Percentiles rank a stretch among this genome's conserved stretches.
phyloP scores from a whole-genome alignment of 2,888 invertebrate genomes.

The Drosophila algonquin region DNA sequence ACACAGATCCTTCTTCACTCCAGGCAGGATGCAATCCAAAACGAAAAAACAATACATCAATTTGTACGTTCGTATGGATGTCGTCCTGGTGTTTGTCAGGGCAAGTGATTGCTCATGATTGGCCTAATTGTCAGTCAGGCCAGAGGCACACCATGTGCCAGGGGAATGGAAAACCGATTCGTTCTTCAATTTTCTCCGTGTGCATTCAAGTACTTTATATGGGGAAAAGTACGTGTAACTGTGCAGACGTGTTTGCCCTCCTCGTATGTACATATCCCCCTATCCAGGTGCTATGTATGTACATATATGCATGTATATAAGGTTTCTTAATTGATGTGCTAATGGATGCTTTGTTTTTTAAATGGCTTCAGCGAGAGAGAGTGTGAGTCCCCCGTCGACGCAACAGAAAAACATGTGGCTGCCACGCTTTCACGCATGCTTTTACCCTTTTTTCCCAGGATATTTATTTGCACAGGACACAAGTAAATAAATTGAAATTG shows the following conservation, averaged over 20 bases:
- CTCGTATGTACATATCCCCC: not conserved
- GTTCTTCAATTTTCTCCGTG: not conserved
- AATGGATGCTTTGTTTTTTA: constrained; percentile 44
- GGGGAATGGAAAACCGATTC: constrained; percentile 13
- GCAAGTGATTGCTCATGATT: constrained; percentile 61
- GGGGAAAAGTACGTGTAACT: not conserved
- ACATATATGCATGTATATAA: not conserved
- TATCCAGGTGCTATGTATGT: not conserved
- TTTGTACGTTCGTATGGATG: constrained; percentile 53
- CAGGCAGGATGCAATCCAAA: not conserved
- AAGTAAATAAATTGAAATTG: constrained; percentile 8
- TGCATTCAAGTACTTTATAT: not conserved
- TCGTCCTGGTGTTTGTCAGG: constrained; percentile 41
- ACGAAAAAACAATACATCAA: constrained; percentile 70
- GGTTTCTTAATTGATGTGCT: constrained; percentile 47
- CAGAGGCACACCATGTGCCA: constrained; percentile 28
- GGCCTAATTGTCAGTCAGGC: constrained; percentile 70
- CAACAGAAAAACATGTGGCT: constrained; percentile 8
- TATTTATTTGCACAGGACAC: constrained; percentile 1
- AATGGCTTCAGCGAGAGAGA: constrained; percentile 17
- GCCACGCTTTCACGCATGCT: not conserved
- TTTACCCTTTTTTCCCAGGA: not conserved
- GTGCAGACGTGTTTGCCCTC: not conserved
- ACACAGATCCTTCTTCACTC: constrained; percentile 14
- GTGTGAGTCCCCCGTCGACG: not conserved